Conservation (phyloP, 2,797 vertebrate species). For the Poeciliopsis paucimaculata region DNA sequence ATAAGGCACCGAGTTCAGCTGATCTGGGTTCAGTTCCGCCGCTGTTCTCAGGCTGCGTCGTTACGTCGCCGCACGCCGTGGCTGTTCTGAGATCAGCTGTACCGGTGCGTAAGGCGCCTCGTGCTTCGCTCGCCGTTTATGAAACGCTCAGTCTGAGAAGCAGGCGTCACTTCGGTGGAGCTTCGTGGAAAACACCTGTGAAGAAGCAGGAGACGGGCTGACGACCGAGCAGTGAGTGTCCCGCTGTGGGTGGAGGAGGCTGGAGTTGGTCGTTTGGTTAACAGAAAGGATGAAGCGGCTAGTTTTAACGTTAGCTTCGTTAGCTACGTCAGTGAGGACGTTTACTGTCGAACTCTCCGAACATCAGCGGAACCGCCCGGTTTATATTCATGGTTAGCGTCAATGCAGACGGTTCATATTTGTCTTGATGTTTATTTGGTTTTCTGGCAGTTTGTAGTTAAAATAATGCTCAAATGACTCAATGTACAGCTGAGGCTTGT, state of each 20-base stretch:
- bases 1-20: background rate
- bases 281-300: background rate
- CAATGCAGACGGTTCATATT: background rate
- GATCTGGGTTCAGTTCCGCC: background rate
- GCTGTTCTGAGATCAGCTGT: background rate
- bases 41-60: background rate
- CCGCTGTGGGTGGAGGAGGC: background rate
- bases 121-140: background rate
- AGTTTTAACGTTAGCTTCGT: constrained; percentile 42
- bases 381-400: background rate
- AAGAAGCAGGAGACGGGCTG: background rate
- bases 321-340: constrained; percentile 21
- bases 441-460: background rate
- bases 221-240: background rate
- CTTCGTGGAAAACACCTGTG: constrained; percentile 4
- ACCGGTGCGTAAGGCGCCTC: background rate
- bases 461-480: background rate
- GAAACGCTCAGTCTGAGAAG: background rate
- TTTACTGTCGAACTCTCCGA: background rate
- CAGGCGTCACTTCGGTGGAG: background rate
- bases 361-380: background rate
- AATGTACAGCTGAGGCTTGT: background rate
- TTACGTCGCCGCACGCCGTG: background rate
- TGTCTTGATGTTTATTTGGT: background rate
- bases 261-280: rapidly evolving